phyloP scores from a whole-genome alignment of 2,888 invertebrate species.

The Pemphredon lugubris region DNA sequence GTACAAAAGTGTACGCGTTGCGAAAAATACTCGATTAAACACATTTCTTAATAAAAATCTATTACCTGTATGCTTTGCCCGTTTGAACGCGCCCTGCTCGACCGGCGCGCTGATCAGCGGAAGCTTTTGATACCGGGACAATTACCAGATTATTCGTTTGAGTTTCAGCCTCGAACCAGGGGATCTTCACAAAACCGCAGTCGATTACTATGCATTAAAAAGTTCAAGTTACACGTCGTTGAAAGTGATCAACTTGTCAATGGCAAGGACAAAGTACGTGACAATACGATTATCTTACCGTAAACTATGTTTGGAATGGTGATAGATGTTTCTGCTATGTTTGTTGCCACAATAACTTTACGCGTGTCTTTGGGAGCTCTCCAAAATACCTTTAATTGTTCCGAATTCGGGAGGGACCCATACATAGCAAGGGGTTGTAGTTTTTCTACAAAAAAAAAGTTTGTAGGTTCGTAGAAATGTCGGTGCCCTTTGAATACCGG shows the following conservation, averaged over 20 bases:
- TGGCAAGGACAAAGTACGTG: too few relatives aligned
- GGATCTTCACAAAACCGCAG: slow-evolving; percentile 96
- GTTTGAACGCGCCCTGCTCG: slow-evolving; percentile 92
- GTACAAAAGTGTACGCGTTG: background rate
- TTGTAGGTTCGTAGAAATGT: too few relatives aligned
- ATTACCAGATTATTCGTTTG: slow-evolving; percentile 93
- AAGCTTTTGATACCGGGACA: slow-evolving; percentile 92
- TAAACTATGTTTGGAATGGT: slow-evolving; percentile 96
- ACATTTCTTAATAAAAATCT: background rate
- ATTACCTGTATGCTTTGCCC: slow-evolving; percentile 91
- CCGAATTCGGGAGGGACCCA: slow-evolving; percentile 91
- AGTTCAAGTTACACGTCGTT: background rate
- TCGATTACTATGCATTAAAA: slow-evolving; percentile 88
- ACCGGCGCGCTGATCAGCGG: slow-evolving; percentile 95
- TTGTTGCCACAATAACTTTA: slow-evolving; percentile 96
- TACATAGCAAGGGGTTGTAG: slow-evolving; percentile 94
- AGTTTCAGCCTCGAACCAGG: slow-evolving; percentile 92
- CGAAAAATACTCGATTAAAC: background rate
- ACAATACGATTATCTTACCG: too few relatives aligned
- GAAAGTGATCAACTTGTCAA: too few relatives aligned
- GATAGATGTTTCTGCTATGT: slow-evolving; percentile 98
- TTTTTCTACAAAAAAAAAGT: slow-evolving; percentile 81
- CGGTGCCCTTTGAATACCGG: background rate
- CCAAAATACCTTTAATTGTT: slow-evolving; percentile 92
- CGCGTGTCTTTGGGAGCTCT: slow-evolving; percentile 86